Evolutionary conservation across 1,140 invertebrate species (phyloP).

Genomic region (Chironomus striatipennis): DNA sequence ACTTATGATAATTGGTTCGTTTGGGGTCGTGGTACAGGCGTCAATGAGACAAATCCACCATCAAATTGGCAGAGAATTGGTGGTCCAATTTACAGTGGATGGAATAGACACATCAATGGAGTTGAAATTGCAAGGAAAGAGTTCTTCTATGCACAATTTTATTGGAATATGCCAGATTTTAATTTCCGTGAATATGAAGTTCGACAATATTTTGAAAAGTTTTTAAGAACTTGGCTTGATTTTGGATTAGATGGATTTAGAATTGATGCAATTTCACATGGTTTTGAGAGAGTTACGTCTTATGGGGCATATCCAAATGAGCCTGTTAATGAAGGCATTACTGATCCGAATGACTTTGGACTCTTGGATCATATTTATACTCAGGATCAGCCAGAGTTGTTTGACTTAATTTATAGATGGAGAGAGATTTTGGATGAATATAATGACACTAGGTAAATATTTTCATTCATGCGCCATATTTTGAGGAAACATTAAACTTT

Average conservation of each 20-base stretch:
- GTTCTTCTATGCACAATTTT: background rate
- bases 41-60: constrained; percentile 37
- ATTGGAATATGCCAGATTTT: background rate
- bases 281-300: constrained; percentile 44
- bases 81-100: background rate
- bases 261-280: constrained; percentile 46
- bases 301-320: constrained; percentile 47
- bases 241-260: constrained; percentile 39
- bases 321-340: constrained; percentile 39
- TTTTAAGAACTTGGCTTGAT: background rate
- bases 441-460: constrained; percentile 33
- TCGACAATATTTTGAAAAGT: background rate
- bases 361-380: constrained; percentile 54
- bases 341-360: constrained; percentile 41
- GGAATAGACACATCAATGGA: background rate
- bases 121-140: background rate
- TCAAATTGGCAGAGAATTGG: constrained; percentile 47
- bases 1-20: constrained; percentile 19
- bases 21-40: background rate
- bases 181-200: background rate
- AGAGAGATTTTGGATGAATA: constrained; percentile 51
- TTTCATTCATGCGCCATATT: background rate
- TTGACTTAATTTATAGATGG: constrained; percentile 51
- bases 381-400: constrained; percentile 49
- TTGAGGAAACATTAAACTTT: too few relatives aligned